These are phyloP conservation scores for Rhegmatorhina hoffmannsi DNA, from an alignment of 2,113 vertebrate genomes.

Conservation along the genomic window DNA sequence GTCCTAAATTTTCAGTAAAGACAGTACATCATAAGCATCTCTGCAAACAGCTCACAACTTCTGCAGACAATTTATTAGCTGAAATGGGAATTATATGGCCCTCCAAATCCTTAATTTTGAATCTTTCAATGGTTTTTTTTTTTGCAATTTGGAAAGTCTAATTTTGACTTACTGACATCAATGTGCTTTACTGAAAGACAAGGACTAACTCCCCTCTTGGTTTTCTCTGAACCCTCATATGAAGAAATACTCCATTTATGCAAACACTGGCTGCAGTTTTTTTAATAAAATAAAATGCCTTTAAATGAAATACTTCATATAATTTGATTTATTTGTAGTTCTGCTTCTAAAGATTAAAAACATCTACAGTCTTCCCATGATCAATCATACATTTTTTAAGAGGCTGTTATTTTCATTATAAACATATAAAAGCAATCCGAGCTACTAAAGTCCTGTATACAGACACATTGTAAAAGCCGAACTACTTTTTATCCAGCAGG, in stretches of 20 bases:
- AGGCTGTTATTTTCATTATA: slow-evolving; percentile 7
- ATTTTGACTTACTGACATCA: not conserved
- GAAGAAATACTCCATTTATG: not conserved
- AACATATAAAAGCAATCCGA: slow-evolving; percentile 16
- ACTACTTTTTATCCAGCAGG: not conserved
- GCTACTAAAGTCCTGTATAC: not conserved
- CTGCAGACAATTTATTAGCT: not conserved
- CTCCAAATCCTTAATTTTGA: not conserved
- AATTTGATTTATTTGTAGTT: not conserved
- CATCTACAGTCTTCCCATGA: not conserved
- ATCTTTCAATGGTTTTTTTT: not conserved
- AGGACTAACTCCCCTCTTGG: not conserved
- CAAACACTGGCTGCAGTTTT: not conserved
- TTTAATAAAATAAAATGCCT: not conserved
- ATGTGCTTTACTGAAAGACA: not conserved
- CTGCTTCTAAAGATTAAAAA: slow-evolving; percentile 13
- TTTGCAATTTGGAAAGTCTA: not conserved
- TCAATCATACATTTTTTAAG: slow-evolving; percentile 22
- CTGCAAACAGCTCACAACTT: not conserved
- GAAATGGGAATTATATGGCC: not conserved
- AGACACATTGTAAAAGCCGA: not conserved
- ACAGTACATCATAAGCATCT: not conserved
- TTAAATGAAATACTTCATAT: not conserved
- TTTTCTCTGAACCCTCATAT: not conserved
- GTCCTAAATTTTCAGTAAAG: not conserved